Evolutionary conservation across 1,140 invertebrate species (phyloP).

Genomic region (Megathymus violae): DNA sequence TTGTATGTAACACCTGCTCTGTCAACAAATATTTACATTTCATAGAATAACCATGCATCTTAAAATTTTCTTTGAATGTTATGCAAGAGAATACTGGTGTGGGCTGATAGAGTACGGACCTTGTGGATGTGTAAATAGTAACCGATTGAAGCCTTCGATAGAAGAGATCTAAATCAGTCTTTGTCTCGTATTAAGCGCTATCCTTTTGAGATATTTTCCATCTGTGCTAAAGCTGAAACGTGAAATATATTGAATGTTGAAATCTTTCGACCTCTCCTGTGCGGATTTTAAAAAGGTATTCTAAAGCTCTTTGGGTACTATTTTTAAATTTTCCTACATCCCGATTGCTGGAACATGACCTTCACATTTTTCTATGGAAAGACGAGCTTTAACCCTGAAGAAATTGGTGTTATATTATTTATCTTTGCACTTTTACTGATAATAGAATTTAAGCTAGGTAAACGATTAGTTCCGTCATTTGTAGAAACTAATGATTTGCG

Average conservation of each 20-base stretch:
- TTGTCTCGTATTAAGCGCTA: constrained; percentile 77
- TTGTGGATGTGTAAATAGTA: constrained; percentile 76
- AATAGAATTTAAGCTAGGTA: constrained; percentile 27
- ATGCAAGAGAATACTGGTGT: constrained; percentile 60
- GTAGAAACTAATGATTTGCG: too few species aligned
- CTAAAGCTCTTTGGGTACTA: constrained; percentile 20
- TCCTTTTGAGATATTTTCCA: constrained; percentile 79
- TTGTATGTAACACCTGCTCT: constrained; percentile 45
- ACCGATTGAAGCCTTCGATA: constrained; percentile 62
- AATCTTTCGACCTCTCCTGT: constrained; percentile 36
- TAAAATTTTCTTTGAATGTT: constrained; percentile 45
- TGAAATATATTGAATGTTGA: constrained; percentile 67
- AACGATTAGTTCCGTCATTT: constrained; percentile 21
- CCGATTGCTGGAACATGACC: not conserved
- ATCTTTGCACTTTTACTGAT: not conserved
- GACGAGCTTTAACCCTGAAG: not conserved
- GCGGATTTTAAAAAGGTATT: constrained; percentile 37
- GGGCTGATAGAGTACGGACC: constrained; percentile 54
- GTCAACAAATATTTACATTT: constrained; percentile 10
- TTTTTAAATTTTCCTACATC: constrained; percentile 11
- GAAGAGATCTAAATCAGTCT: constrained; percentile 77
- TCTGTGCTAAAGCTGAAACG: constrained; percentile 65
- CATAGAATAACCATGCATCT: constrained; percentile 27
- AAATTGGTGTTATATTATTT: not conserved
- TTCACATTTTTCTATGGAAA: not conserved